phyloP scores from a whole-genome alignment of 2,113 vertebrate genomes.

The Abramis brama region DNA sequence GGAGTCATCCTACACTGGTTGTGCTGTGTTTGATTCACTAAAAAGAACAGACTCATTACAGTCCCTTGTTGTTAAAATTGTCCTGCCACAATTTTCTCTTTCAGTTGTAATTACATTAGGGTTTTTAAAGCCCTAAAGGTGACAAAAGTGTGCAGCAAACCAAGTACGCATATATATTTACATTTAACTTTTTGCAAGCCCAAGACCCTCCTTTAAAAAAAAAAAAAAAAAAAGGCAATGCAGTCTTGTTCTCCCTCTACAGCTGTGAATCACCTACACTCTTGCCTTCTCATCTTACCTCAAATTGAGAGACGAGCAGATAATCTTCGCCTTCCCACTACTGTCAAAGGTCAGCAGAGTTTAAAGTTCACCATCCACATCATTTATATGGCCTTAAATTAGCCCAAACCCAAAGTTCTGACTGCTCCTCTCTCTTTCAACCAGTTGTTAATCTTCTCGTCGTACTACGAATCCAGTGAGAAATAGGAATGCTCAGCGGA shows the following conservation, averaged over 20 bases:
- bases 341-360: conserved; percentile 89
- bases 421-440: conserved; percentile 76
- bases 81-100: neutral
- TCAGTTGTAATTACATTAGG: neutral
- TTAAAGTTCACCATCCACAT: conserved; percentile 87
- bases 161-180: conserved; percentile 65
- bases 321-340: conserved; percentile 86
- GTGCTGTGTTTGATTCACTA: no score
- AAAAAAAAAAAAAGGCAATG: conserved; percentile 53
- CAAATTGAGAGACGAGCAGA: conserved; percentile 74
- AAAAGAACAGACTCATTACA: no score
- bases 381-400: conserved; percentile 93
- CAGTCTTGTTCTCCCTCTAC: conserved; percentile 63
- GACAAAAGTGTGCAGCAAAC: neutral
- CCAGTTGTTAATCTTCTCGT: conserved; percentile 77
- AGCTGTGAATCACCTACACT: conserved; percentile 74
- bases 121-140: neutral
- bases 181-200: conserved; percentile 23
- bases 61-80: no score
- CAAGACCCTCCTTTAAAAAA: neutral
- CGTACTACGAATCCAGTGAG: conserved; percentile 60
- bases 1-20: no score
- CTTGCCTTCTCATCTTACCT: conserved; percentile 67
- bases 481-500: conserved; percentile 75
- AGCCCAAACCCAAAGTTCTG: conserved; percentile 77